Evolutionary conservation across 1,140 invertebrate genomes (phyloP), one percentile per base, ranked within the genome.

Genomic region (Polyergus mexicanus): DNA sequence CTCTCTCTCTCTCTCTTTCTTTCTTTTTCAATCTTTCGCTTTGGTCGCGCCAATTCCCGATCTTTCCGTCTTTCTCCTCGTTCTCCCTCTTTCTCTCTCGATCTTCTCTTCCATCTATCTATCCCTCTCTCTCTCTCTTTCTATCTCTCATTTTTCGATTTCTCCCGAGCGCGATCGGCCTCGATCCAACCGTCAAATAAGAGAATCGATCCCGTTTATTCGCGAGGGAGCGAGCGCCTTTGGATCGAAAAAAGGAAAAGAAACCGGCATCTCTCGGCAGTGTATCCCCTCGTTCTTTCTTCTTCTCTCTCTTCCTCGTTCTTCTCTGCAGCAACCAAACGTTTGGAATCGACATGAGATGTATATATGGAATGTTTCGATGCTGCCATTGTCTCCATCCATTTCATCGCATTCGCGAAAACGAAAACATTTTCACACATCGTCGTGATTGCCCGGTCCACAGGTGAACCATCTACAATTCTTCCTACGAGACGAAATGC

Each of bases 201-300:
- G 83, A 87, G 88, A 88, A 84, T 32, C 74, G 86, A 89, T 77
- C 85, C 83, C 78, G 80, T 90, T 87, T 78, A 86, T 86, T 87
- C 80, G 89, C 85, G 86, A 66, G 44, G 51, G 63, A 78, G 74
- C 47, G 75, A 76, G 72, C 72, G 62, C 25, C 44, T 69, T 77
- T 44, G 44, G 63, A 7, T 25, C 66, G 28, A 56, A 28, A 58
- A 89, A 89, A 89, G 84, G 74, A 86, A 66, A 88, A 84, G 58
- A 89, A 86, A 88, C 41, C 71, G 51, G 16, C 25, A 28, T 60
- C 44, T 54, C 63, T 58, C 77, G 75, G 54, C 47, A 25, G 16
- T 38, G 47, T 51, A 62, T 51, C 84, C n/a, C 84, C n/a, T 54
- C 38, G n/a, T 78, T 56, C 35, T 65, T 65, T 22, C 51, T 19